phyloP scores from a whole-genome alignment of 2,113 vertebrate genomes.

The Carettochelys insculpta region DNA sequence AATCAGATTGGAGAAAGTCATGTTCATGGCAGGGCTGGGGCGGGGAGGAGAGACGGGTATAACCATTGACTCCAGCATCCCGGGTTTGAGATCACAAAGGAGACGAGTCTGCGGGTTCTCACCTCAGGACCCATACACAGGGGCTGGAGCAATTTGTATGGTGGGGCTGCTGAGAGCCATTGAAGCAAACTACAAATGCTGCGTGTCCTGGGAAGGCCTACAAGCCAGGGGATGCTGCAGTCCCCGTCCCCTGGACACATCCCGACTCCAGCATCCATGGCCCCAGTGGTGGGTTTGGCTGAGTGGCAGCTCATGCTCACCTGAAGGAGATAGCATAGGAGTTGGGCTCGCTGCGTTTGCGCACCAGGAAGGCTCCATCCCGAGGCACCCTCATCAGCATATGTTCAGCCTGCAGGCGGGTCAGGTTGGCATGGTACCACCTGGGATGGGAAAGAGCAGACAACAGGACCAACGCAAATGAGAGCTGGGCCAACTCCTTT shows the following conservation, averaged over 20 bases:
- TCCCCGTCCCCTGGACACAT: too few species aligned
- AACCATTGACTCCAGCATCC: background rate
- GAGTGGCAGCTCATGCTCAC: conserved; percentile 49
- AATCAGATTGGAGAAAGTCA: background rate
- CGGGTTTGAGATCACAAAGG: background rate
- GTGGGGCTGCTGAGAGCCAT: too few species aligned
- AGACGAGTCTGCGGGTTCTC: background rate
- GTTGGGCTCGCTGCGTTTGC: conserved; percentile 83
- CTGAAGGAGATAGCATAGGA: conserved; percentile 89
- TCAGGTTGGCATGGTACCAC: conserved; percentile 86
- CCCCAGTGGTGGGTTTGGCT: rapidly evolving
- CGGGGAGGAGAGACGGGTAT: background rate
- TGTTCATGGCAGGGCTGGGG: rapidly evolving
- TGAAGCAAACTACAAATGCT: too few species aligned
- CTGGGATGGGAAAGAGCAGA: conserved; percentile 41
- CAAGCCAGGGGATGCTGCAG: too few species aligned
- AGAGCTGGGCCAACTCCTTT: background rate
- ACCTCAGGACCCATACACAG: rapidly evolving
- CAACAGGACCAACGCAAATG: rapidly evolving
- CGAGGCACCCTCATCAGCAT: conserved; percentile 88
- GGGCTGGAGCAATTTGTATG: too few species aligned
- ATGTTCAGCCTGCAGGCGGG: conserved; percentile 86
- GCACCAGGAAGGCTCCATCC: conserved; percentile 86
- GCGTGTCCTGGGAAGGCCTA: too few species aligned
- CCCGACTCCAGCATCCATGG: too few species aligned